A percentile compares a stretch with the other conserved stretches of the same genome.
phyloP scores from a whole-genome alignment of 2,797 vertebrate species.

The Leucoraja ocellata region DNA sequence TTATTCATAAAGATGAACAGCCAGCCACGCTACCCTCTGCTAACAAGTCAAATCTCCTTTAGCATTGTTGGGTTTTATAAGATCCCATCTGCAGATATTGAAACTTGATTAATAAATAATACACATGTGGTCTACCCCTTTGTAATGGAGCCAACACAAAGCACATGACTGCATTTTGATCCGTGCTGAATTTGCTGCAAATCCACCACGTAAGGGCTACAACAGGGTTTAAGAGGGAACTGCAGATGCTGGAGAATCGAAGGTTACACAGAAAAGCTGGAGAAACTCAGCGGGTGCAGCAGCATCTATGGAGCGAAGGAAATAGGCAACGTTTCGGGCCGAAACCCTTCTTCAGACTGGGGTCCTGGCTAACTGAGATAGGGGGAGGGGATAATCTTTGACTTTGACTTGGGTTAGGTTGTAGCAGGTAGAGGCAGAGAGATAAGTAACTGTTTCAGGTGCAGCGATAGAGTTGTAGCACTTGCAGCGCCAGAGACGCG shows the following conservation, averaged over 20 bases:
- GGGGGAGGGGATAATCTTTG: background rate
- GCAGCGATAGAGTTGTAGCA: no score
- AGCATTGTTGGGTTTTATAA: background rate
- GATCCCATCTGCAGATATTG: background rate
- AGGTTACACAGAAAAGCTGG: no score
- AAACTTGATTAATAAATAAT: background rate
- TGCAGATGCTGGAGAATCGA: no score
- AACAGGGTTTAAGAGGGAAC: no score
- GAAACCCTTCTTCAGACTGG: no score
- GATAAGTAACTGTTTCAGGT: no score
- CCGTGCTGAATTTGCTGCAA: background rate
- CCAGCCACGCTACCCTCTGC: background rate
- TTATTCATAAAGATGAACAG: background rate
- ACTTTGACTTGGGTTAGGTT: no score
- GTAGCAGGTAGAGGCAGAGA: no score
- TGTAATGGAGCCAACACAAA: background rate
- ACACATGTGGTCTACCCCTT: background rate
- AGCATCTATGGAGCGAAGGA: no score
- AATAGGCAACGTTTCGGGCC: no score
- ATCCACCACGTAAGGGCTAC: background rate
- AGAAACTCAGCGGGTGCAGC: no score
- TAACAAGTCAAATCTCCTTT: background rate
- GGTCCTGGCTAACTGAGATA: background rate
- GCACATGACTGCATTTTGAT: background rate
- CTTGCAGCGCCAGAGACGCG: no score